Evolutionary conservation across 1,140 invertebrate genomes (phyloP).

Genomic region (Druon quercuslanigerum): DNA sequence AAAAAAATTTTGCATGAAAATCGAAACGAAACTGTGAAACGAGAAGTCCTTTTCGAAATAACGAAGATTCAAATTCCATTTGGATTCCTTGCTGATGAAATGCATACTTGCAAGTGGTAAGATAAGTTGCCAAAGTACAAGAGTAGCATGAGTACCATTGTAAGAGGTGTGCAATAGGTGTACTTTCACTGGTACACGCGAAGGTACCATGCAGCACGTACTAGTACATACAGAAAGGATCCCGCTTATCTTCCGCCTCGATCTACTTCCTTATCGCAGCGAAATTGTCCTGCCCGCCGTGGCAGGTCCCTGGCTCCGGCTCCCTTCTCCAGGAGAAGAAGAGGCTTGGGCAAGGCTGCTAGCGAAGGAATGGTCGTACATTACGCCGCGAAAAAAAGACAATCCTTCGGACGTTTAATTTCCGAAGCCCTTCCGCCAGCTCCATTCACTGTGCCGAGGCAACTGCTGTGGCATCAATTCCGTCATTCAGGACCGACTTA

Average conservation of each 20-base stretch:
- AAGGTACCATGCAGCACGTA: background rate
- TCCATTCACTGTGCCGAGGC: constrained; percentile 68
- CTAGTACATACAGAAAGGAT: background rate
- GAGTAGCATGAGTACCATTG: constrained; percentile 2
- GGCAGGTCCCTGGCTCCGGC: constrained; percentile 45
- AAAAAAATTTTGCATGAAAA: too few relatives aligned
- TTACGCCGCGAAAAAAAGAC: constrained; percentile 71
- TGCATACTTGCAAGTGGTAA: constrained; percentile 14
- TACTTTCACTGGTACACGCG: background rate
- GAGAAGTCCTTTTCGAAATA: background rate
- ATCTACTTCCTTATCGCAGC: constrained; percentile 56
- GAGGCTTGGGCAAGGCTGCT: constrained; percentile 35
- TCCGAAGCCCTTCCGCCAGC: constrained; percentile 74
- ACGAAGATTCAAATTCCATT: background rate
- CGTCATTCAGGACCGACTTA: constrained; percentile 71
- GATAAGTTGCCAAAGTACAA: constrained; percentile 11
- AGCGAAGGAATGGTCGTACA: constrained; percentile 66
- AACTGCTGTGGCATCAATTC: constrained; percentile 62
- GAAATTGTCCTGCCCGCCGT: constrained; percentile 52
- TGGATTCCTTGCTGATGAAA: constrained; percentile 10
- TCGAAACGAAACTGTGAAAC: too few relatives aligned
- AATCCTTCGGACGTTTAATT: constrained; percentile 74
- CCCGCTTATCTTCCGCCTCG: constrained; percentile 43
- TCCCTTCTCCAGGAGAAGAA: constrained; percentile 38
- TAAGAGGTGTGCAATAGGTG: constrained; percentile 19